Base-by-base conservation (phyloP, 2,888 invertebrate genomes). In the Pocota personata region DNA sequence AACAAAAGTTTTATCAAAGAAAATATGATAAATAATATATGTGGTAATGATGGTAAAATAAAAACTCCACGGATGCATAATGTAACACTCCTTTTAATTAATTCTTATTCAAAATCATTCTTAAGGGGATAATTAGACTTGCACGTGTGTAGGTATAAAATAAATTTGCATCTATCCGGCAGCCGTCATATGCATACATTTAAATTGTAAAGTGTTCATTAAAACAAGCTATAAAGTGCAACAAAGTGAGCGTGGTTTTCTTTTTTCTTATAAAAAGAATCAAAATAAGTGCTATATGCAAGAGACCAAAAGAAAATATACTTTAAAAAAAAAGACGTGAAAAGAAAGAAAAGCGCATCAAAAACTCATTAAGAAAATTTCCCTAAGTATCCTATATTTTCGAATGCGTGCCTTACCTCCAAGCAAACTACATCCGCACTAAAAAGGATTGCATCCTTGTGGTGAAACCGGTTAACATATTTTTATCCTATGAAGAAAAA, bases 321-420 rank as follows among this genome's bases (percentile, higher is more conserved):
- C 21, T 5, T 16, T 27, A 48, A 32, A 64, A 52, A 32, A 60
- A 52, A 48, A 27, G 66, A 58, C n/a, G 16, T 24, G 19, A 24
- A 64, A 60, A 72, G 27, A 71, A 21, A 50, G 46, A 69, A 82
- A 86, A 82, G 86, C 82, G 80, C 86, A 86, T 86, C 62, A 82
- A 77, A 72, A 86, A 86, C 71, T 86, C 86, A 82, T 82, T 86
- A 86, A 58, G 66, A 66, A 60, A 86, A 66, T 72, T 71, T 82
- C 76, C 82, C 76, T 60, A 72, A 82, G 82, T 82, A 82, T 77
- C 82, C 80, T 77, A 77, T 60, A 66, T 64, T 71, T 80, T 82
- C 76, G 76, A 77, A 82, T 77, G 86, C 80, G 80, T 82, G 86
- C 86, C 86, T 86, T 86, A 86, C 86, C 86, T 86, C 76, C 46